Conservation (phyloP, 1,140 invertebrate species). For the Sinonovacula constricta region DNA sequence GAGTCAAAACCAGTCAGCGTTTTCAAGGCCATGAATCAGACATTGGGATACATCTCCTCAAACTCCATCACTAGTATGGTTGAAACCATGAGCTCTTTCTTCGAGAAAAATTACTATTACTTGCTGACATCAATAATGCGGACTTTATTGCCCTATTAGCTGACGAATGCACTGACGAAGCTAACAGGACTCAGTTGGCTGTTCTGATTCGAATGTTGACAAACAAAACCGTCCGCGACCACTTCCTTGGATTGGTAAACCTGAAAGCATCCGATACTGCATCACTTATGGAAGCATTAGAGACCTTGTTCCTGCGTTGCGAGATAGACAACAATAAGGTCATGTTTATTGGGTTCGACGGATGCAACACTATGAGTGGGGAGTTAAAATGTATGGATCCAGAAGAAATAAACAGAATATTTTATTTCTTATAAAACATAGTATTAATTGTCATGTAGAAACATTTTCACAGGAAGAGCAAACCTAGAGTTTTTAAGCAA, state of each 20-base stretch:
- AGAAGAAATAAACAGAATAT: background rate
- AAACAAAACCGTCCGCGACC: background rate
- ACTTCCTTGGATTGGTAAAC: constrained; percentile 10
- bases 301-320: background rate
- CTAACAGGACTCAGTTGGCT: background rate
- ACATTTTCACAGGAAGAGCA: background rate
- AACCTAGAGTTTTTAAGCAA: background rate
- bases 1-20: background rate
- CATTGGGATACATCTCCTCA: background rate
- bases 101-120: background rate
- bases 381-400: background rate
- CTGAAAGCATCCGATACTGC: constrained; percentile 10
- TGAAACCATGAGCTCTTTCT: background rate
- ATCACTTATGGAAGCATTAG: background rate
- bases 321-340: constrained; percentile 11
- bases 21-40: background rate
- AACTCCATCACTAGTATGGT: background rate
- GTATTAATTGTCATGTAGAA: too few species aligned
- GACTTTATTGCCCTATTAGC: constrained; percentile 1
- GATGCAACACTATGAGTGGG: constrained; percentile 18
- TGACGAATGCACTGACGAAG: constrained; percentile 9
- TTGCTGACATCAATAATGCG: too few species aligned
- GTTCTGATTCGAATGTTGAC: background rate
- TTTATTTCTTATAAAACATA: background rate
- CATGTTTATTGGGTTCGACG: constrained; percentile 20